Percentiles rank a stretch among this genome's conserved stretches.
phyloP scores from a whole-genome alignment of 2,888 invertebrate genomes.

The Eupithecia centaureata region DNA sequence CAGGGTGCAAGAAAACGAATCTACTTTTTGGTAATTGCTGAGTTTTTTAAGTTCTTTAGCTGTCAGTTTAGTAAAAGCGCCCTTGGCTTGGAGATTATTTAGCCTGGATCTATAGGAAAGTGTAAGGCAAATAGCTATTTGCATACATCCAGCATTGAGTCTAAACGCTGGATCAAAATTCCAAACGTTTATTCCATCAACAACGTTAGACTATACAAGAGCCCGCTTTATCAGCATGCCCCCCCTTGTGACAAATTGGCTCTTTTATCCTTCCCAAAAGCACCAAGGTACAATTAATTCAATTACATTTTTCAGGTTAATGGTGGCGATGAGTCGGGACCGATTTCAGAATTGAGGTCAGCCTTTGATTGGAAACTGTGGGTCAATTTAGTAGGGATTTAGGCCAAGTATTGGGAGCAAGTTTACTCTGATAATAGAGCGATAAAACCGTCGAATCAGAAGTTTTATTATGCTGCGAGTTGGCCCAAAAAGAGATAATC shows the following conservation, averaged over 20 bases:
- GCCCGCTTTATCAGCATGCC: conserved; percentile 1
- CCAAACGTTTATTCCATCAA: neutral
- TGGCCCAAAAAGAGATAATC: neutral
- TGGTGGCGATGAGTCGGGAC: conserved; percentile 34
- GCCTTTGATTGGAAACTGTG: conserved; percentile 25
- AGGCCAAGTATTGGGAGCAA: conserved; percentile 9
- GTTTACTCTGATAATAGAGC: conserved; percentile 12
- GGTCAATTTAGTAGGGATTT: conserved; percentile 10
- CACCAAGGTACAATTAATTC: conserved; percentile 50
- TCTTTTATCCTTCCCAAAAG: conserved; percentile 47
- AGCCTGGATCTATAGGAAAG: no score
- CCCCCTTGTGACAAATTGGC: conserved; percentile 51
- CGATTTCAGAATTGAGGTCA: conserved; percentile 27
- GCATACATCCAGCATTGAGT: neutral
- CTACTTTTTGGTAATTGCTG: no score
- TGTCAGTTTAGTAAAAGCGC: no score
- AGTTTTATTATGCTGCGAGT: neutral
- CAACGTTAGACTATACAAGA: neutral
- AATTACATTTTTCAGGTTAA: conserved; percentile 53
- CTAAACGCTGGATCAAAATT: neutral
- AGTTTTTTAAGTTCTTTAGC: no score
- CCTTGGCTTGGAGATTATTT: no score
- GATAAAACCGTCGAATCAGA: neutral
- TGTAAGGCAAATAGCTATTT: no score
- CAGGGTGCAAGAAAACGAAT: no score